Evolutionary conservation across 2,113 vertebrate genomes (phyloP).

Genomic region (Corythaeola cristata): DNA sequence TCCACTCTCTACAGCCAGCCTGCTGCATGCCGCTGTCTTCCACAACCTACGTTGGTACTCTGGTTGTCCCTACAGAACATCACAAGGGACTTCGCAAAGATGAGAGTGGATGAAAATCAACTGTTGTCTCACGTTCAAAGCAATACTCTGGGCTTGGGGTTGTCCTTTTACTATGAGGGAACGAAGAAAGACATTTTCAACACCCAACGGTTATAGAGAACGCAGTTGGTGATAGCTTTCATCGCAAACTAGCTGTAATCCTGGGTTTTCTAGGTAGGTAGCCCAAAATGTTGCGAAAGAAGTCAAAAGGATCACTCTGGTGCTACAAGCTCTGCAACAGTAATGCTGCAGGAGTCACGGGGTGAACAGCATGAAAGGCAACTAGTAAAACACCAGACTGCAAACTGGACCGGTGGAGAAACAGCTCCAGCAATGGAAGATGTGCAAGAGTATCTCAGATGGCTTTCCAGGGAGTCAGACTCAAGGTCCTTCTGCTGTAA

Average conservation of each 20-base stretch:
- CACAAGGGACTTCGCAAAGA: not conserved
- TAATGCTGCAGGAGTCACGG: not conserved
- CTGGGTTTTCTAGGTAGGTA: not conserved
- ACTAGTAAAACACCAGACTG: not conserved
- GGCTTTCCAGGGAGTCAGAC: not conserved
- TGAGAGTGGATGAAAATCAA: not conserved
- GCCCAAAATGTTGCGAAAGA: not conserved
- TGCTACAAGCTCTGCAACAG: not conserved
- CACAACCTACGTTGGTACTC: not conserved
- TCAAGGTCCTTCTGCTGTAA: rapidly evolving
- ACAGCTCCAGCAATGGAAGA: not conserved
- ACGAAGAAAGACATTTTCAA: not conserved
- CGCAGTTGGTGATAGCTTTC: not conserved
- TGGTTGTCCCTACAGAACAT: not conserved
- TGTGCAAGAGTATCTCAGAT: not conserved
- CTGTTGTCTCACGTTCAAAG: not conserved
- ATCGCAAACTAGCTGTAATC: not conserved
- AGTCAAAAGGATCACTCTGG: not conserved
- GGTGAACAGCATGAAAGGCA: not conserved
- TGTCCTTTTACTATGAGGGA: not conserved
- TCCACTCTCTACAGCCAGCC: not conserved
- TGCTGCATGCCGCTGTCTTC: not conserved
- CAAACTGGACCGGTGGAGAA: rapidly evolving
- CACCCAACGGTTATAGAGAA: not conserved
- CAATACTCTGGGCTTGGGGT: not conserved